Evolutionary conservation across 37 sponge, comb jelly and placozoan species (phyloP), one percentile per base, ranked within the genome.

Genomic region (Mnemiopsis leidyi): DNA sequence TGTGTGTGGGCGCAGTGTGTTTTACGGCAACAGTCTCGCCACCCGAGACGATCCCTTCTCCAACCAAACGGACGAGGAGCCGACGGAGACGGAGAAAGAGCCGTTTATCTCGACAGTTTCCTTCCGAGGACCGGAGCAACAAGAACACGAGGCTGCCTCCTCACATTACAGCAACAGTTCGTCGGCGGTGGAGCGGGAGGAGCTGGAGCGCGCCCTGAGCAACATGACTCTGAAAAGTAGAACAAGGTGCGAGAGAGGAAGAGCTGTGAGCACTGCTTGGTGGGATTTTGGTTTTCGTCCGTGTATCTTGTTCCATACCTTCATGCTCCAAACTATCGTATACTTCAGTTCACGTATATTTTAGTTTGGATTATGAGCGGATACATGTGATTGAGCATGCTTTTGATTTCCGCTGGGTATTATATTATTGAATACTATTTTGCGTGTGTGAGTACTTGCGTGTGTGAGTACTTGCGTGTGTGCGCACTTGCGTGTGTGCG

Each of bases 1-100:
- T 3, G 73, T 69, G 73, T 69, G 73, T 69, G 73, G 73, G 24
- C 73, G 73, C 1, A 69, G 73, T 69, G 73, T 69, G 28, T 69
- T 69, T 25, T 69, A 69, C n/a, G 29, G 28, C 2, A 25, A 69
- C 73, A 69, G 73, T 69, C 73, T 69, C 23, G 73, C 3, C 21
- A 79, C 82, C 23, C 20, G 7, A 33, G 82, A 79, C 36, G 36
- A 28, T 7, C 36, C 34, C 35, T 79, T 33, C 34, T 28, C 31
- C 3, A 33, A 79, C 36, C 36, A 79, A 79, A 16, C 23, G 2
- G 82, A 79, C 36, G 82, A 79, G 33, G 37, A 79, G 37, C 31
- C 23, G 5, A 36, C 21, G 33, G 82, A 79, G 33, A 16, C 24
- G 2, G 21, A 5, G 24, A 69, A 25, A 3, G 73, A 79, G 82